Evolutionary conservation across 2,113 vertebrate genomes (phyloP), one percentile per base, ranked within the genome.

Genomic region (Sus scrofa): DNA sequence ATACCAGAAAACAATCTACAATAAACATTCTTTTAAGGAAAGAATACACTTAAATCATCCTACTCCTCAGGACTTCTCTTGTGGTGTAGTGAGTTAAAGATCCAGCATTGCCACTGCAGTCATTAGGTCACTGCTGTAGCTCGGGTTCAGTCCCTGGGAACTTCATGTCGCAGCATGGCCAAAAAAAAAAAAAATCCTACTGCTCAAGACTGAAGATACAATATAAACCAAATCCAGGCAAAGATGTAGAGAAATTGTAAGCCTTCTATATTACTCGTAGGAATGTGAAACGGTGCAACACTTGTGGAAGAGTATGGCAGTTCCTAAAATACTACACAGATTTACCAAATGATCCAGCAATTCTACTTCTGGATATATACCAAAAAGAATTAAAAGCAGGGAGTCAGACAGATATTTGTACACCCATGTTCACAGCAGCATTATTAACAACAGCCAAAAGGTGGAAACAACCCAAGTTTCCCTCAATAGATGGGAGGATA

Each of bases 1-100:
- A 56, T 88, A 95, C 24, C 58, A 60, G 32, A 73, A 95, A 89
- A 96, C 32, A 90, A 89, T 18, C 71, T 78, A 74, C 63, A 67
- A 82, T 44, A 81, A 89, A 81, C 7, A 74, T 58, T 83, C 16
- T 84, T 84, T 89, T 90, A 79, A 90, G 52, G 4, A 86, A 91
- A 77, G 56, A 54, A 75, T 30, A 63, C 22, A 75, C 50, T 73
- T 84, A 86, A 79, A 94, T 67, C 8, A 44, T 44, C 44, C 44
- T 44, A 44, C 44, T 44, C 5, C 44, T 44, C 44, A 44, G 44
- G 8, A 44, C 5, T 44, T 44, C 44, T 44, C 44, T 44, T 44
- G 44, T 44, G 44, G 44, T 8, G 8, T 8, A 44, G 44, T 44
- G 44, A 8, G 44, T 44, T 44, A 44, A 44, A 44, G 44, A 44